Evolutionary conservation across 2,113 vertebrate species (phyloP).

Genomic region (Girardinichthys multiradiatus): DNA sequence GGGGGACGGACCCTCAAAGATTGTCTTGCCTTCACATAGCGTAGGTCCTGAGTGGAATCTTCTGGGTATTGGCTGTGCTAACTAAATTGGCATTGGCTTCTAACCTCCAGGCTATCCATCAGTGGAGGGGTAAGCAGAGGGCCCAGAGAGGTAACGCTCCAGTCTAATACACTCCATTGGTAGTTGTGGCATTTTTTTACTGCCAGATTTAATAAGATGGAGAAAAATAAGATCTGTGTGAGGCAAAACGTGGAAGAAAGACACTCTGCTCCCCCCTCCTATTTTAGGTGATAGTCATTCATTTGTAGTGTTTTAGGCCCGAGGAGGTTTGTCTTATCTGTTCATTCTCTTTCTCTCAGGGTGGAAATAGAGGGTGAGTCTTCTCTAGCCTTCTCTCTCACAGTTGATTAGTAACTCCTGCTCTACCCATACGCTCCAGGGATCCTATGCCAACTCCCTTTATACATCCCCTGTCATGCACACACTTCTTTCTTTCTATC

Average conservation of each 20-base stretch:
- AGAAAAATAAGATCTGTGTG: conserved; percentile 13
- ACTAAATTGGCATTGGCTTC: conserved; percentile 75
- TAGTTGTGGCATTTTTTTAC: conserved; percentile 39
- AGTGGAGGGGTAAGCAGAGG: conserved; percentile 47
- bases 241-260: conserved; percentile 34
- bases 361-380: conserved; percentile 66
- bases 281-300: conserved; percentile 70
- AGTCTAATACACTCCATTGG: conserved; percentile 48
- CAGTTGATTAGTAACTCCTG: conserved; percentile 78
- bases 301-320: conserved; percentile 66
- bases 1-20: conserved; percentile 36
- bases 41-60: conserved; percentile 64
- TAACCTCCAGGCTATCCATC: conserved; percentile 72
- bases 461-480: conserved; percentile 70
- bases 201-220: conserved; percentile 20
- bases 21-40: conserved; percentile 46
- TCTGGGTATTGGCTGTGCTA: conserved; percentile 71
- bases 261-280: conserved; percentile 8
- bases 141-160: conserved; percentile 46
- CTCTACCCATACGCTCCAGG: conserved; percentile 69
- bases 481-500: conserved; percentile 29
- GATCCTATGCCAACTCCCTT: conserved; percentile 71
- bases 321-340: conserved; percentile 73
- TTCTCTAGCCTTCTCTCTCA: conserved; percentile 62
- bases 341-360: conserved; percentile 59